phyloP scores from a whole-genome alignment of 2,113 vertebrate species.

The Microcebus jonahi region DNA sequence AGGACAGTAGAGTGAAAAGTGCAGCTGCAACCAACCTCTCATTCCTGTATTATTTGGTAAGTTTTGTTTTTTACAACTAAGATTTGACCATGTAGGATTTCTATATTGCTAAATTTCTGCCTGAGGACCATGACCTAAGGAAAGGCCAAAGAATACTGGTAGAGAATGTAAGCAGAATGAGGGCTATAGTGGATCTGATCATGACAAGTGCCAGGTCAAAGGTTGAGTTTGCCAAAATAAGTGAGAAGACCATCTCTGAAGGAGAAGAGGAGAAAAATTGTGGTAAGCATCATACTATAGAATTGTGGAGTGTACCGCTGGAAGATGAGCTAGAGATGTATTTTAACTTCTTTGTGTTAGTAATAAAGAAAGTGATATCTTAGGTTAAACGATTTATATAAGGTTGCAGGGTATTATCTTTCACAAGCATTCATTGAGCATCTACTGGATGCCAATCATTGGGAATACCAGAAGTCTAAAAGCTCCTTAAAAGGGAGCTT shows the following conservation, averaged over 20 bases:
- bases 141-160: not conserved
- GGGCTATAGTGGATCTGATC: not conserved
- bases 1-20: slow-evolving; percentile 96
- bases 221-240: not conserved
- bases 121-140: too few species aligned
- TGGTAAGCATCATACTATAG: not conserved
- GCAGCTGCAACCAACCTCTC: slow-evolving; percentile 98
- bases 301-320: not conserved
- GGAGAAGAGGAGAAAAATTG: not conserved
- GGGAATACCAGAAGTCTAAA: not conserved
- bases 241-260: not conserved
- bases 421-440: not conserved
- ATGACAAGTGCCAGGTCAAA: not conserved
- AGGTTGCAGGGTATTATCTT: not conserved
- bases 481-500: not conserved
- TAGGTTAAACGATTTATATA: not conserved
- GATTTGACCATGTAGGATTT: not conserved
- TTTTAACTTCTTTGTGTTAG: not conserved
- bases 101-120: not conserved
- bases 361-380: not conserved
- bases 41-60: slow-evolving; percentile 95
- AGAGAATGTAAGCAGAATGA: not conserved
- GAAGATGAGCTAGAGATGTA: not conserved
- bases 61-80: slow-evolving; percentile 68
- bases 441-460: not conserved